phyloP scores from a whole-genome alignment of 2,888 invertebrate species.

The Prosopocoilus inquinatus region DNA sequence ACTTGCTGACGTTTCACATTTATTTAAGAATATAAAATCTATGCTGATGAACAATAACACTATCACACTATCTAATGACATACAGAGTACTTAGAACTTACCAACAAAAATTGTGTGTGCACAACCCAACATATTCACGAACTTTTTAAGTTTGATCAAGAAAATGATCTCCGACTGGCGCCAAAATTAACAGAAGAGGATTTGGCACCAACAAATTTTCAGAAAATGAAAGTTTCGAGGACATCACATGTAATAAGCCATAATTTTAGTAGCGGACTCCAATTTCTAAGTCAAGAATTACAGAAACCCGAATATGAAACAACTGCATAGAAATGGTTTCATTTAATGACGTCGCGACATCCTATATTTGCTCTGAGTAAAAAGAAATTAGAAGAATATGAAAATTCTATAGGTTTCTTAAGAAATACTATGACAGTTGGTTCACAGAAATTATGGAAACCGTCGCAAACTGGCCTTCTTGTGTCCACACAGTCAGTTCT shows the following conservation, averaged over 20 bases:
- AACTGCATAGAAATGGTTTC: conserved; percentile 28
- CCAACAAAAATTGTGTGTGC: not conserved
- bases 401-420: conserved; percentile 11
- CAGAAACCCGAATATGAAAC: conserved; percentile 15
- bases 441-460: conserved; percentile 13
- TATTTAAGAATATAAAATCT: conserved; percentile 2
- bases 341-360: conserved; percentile 22
- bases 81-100: not conserved
- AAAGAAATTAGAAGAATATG: conserved; percentile 11
- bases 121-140: too few species aligned
- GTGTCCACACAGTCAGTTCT: conserved; percentile 20
- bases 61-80: not conserved
- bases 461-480: conserved; percentile 10
- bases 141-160: too few species aligned
- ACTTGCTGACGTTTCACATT: conserved; percentile 2
- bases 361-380: conserved; percentile 17
- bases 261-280: conserved; percentile 18
- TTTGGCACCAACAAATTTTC: conserved; percentile 10
- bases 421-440: conserved; percentile 11
- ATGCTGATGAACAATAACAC: not conserved
- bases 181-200: conserved; percentile 15
- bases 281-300: conserved; percentile 14
- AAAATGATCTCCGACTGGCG: too few species aligned
- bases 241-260: conserved; percentile 19
- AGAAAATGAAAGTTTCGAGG: conserved; percentile 21